A percentile compares a stretch with the other conserved stretches of the same genome.
These are phyloP conservation scores for Torymus texanus DNA, from an alignment of 2,888 invertebrate genomes.

Conservation along the genomic window DNA sequence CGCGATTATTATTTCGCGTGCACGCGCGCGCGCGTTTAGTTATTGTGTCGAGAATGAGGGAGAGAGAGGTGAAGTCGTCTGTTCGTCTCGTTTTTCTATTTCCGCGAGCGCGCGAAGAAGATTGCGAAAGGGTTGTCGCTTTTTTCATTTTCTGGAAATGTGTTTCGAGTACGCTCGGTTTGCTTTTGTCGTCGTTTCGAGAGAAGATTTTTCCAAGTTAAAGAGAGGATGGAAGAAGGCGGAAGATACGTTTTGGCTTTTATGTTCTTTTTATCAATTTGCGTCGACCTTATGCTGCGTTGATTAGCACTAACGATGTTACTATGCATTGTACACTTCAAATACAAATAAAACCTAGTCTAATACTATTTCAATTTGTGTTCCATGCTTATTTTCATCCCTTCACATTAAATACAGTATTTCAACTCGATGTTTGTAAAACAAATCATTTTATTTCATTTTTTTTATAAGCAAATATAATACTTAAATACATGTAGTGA, in stretches of 20 bases:
- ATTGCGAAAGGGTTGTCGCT: neutral
- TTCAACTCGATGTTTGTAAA: too few relatives aligned
- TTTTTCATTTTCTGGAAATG: neutral
- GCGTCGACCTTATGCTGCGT: conserved; percentile 60
- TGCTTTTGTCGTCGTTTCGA: conserved; percentile 23
- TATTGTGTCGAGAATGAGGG: too few relatives aligned
- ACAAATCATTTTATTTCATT: too few relatives aligned
- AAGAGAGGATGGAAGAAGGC: conserved; percentile 49
- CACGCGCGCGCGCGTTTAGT: too few relatives aligned
- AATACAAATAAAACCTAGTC: conserved; percentile 72
- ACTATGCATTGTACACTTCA: conserved; percentile 70
- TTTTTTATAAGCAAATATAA: neutral
- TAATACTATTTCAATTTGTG: conserved; percentile 57
- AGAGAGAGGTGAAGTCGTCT: too few relatives aligned
- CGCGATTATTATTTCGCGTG: conserved; percentile 17
- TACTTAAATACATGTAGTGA: neutral
- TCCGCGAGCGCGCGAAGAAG: too few relatives aligned
- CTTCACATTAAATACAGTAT: too few relatives aligned
- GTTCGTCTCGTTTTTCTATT: too few relatives aligned
- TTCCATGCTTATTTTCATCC: conserved; percentile 3
- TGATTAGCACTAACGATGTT: conserved; percentile 69
- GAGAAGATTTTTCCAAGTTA: neutral
- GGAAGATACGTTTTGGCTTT: conserved; percentile 56
- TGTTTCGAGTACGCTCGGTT: neutral
- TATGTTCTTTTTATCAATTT: conserved; percentile 52